These are phyloP conservation scores for Lagopus muta DNA, from an alignment of 2,113 vertebrate species.

Conservation along the genomic window DNA sequence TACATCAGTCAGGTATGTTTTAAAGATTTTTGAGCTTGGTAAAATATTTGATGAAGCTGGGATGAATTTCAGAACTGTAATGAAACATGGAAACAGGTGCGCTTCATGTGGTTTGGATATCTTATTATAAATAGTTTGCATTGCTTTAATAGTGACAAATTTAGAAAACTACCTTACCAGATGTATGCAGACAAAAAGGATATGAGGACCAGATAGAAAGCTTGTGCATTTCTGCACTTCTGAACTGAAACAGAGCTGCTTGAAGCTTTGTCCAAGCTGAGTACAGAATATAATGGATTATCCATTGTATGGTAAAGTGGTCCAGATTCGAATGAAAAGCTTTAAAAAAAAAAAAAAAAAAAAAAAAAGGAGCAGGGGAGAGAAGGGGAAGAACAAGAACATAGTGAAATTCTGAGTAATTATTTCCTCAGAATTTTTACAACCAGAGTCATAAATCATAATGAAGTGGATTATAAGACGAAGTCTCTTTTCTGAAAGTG, in stretches of 20 bases:
- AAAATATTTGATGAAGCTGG: background rate
- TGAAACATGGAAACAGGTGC: conserved; percentile 54
- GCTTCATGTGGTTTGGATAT: conserved; percentile 47
- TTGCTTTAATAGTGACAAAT: conserved; percentile 44
- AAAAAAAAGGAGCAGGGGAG: accelerated
- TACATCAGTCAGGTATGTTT: background rate
- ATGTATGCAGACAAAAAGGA: background rate
- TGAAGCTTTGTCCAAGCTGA: background rate
- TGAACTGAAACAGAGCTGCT: background rate
- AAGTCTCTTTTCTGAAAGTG: background rate
- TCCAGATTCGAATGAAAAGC: background rate
- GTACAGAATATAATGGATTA: background rate
- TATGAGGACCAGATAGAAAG: conserved; percentile 44
- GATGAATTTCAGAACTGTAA: conserved; percentile 31
- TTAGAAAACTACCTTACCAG: conserved; percentile 59
- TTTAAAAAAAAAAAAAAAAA: background rate
- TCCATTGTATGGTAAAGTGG: background rate
- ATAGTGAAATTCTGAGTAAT: background rate
- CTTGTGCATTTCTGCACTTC: background rate
- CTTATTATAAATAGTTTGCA: conserved; percentile 59
- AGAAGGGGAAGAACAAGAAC: accelerated
- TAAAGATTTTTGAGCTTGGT: conserved; percentile 33
- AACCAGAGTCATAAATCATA: background rate
- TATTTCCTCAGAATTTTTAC: background rate
- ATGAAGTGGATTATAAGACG: background rate